A percentile compares a stretch with the other conserved stretches of the same genome.
Evolutionary conservation across 2,888 invertebrate species (phyloP).

Genomic region (Xylota sylvarum): DNA sequence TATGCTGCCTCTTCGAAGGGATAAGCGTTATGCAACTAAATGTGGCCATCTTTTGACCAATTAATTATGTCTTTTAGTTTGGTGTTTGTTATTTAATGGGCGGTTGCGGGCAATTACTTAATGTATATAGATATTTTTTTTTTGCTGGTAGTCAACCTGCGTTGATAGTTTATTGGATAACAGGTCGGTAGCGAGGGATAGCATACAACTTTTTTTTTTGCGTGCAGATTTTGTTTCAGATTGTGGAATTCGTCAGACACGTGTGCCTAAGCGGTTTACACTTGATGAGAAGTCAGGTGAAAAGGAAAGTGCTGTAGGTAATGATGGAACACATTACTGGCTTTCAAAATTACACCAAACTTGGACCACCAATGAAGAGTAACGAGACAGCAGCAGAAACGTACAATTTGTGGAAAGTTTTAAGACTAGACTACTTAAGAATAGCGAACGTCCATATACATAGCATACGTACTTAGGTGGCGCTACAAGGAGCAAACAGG

Average conservation of each 20-base stretch:
- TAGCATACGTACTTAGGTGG: too few relatives aligned
- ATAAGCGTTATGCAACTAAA: slow-evolving; percentile 52
- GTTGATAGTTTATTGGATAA: slow-evolving; percentile 35
- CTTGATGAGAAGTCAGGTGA: slow-evolving; percentile 23
- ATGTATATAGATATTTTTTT: slow-evolving; percentile 20
- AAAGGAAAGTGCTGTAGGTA: slow-evolving; percentile 10
- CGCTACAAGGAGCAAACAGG: too few relatives aligned
- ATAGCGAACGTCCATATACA: too few relatives aligned
- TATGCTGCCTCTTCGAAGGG: slow-evolving; percentile 4
- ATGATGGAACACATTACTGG: neutral
- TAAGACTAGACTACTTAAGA: too few relatives aligned
- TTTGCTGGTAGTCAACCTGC: neutral
- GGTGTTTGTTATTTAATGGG: slow-evolving; percentile 39
- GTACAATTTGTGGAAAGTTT: too few relatives aligned
- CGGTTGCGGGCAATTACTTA: slow-evolving; percentile 45
- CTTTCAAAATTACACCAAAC: too few relatives aligned
- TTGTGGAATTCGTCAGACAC: slow-evolving; percentile 8
- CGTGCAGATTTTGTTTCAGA: slow-evolving; percentile 7
- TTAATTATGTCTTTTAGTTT: slow-evolving; percentile 62
- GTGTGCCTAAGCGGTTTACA: neutral
- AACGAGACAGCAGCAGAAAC: too few relatives aligned
- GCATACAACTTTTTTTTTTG: neutral
- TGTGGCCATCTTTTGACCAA: slow-evolving; percentile 41
- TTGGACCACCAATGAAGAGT: too few relatives aligned
- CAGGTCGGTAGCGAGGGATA: neutral